These are phyloP conservation scores for Tipula lateralis DNA, from an alignment of 2,888 invertebrate species.

Conservation along the genomic window DNA sequence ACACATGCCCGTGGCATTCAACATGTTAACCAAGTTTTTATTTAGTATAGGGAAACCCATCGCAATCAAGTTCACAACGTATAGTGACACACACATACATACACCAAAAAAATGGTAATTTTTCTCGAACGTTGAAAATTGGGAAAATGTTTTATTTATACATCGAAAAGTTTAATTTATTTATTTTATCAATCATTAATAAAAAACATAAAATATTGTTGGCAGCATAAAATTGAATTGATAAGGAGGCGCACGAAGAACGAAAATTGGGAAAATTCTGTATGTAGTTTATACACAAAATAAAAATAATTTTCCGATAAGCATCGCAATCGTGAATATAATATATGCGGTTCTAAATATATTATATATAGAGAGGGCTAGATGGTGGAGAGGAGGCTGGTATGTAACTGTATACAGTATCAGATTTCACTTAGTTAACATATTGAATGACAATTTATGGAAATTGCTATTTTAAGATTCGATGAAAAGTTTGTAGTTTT, in stretches of 20 bases:
- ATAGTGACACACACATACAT: neutral
- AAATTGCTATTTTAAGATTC: neutral
- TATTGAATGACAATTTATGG: slow-evolving; percentile 24
- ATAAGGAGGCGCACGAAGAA: neutral
- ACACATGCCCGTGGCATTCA: neutral
- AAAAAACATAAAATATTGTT: neutral
- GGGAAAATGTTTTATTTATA: slow-evolving; percentile 19
- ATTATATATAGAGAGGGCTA: neutral
- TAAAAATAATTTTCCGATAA: neutral
- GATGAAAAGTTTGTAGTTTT: neutral
- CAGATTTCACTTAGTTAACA: neutral
- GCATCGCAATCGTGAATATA: neutral
- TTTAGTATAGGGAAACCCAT: neutral
- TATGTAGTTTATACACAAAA: neutral
- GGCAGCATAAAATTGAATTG: neutral
- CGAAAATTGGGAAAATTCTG: neutral
- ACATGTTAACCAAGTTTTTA: neutral
- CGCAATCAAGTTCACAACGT: neutral
- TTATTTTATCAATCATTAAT: slow-evolving; percentile 24
- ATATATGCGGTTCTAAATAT: slow-evolving; percentile 24
- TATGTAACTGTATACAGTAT: neutral
- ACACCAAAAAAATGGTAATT: neutral
- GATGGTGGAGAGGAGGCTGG: neutral
- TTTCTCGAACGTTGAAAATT: neutral
- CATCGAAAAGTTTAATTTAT: slow-evolving; percentile 9